phyloP scores from a whole-genome alignment of 2,113 vertebrate species.

The Dolichotis patagonum region DNA sequence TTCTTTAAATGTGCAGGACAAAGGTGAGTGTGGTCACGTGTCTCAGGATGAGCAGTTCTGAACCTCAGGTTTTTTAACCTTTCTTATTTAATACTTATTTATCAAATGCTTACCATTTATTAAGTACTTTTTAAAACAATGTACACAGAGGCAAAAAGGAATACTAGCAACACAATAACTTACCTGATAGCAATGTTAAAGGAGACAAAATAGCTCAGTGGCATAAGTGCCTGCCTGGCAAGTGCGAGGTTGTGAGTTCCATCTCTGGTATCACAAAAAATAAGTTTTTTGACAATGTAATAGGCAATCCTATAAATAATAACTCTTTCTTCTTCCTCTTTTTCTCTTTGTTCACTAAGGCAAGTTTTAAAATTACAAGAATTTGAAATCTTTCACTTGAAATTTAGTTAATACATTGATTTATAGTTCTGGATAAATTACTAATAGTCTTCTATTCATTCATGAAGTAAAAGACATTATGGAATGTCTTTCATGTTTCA shows the following conservation, averaged over 20 bases:
- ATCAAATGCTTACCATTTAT: background rate
- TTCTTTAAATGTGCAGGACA: background rate
- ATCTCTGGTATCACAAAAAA: too few relatives aligned
- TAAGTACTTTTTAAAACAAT: background rate
- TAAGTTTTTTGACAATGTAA: background rate
- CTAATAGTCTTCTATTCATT: background rate
- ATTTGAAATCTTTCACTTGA: background rate
- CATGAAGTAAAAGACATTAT: background rate
- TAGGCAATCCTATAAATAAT: background rate
- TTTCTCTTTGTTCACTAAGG: background rate
- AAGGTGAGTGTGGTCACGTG: background rate
- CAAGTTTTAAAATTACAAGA: background rate
- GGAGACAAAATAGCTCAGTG: background rate
- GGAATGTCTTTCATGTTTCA: background rate
- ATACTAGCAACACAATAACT: background rate
- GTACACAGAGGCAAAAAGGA: background rate
- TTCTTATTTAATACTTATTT: background rate
- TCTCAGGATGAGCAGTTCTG: background rate
- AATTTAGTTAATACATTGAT: constrained; percentile 5
- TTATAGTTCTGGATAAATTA: background rate
- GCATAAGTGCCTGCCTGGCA: too few relatives aligned
- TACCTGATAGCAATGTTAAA: background rate
- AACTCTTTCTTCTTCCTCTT: background rate
- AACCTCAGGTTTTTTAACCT: background rate
- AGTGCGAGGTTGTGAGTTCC: too few relatives aligned